Base-by-base conservation (phyloP, 1,140 invertebrate species). In the Zelostemma sp. region DNA sequence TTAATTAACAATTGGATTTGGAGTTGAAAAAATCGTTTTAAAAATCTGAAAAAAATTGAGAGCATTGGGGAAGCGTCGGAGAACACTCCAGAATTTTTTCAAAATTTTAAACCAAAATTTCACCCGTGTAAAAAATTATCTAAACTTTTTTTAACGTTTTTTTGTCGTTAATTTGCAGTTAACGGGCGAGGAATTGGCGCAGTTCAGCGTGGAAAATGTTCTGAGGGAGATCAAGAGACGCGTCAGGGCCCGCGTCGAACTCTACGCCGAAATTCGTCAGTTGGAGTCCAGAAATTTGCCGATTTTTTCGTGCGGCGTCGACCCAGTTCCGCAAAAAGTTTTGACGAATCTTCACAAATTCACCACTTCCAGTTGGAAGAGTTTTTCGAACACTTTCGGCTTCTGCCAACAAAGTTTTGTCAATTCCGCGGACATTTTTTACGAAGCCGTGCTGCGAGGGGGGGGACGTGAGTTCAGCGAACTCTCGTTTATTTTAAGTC, bases 221-320 rank as follows among this genome's bases (percentile, higher is more conserved):
- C 81, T 93, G 21, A 89, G 89, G 73, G 89, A 90, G 48, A 87
- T 96, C 31, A 88, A 91, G 58, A 88, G 89, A 62, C 87, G 94
- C 15, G 87, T 96, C 33, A 89, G 88, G 70, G 89, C 91, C 5
- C 88, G 95, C 74, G 82, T 93, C 15, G 88, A 89, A 59, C 83
- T 97, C 1, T 92, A 92, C 73, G 88, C 86, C 57, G 95, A 97
- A 79, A 88, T 97, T 43, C 89, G 91, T 74, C 88, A 91, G 40
- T 80, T 97, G 46, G 93, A 93, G 84, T 88, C 87, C 64, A 88
- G 88, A 35, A 90, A 89, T 63, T 73, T 83, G 28, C 72, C 78
- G 6, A 70, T 76, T 38, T 71, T 80, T 33, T 62, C 58, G 1
- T 69, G 63, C 14, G 68, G 46, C 9, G 28, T 35, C 4, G 76